phyloP scores from a whole-genome alignment of 2,888 invertebrate genomes.

The Serrognathus titanus region DNA sequence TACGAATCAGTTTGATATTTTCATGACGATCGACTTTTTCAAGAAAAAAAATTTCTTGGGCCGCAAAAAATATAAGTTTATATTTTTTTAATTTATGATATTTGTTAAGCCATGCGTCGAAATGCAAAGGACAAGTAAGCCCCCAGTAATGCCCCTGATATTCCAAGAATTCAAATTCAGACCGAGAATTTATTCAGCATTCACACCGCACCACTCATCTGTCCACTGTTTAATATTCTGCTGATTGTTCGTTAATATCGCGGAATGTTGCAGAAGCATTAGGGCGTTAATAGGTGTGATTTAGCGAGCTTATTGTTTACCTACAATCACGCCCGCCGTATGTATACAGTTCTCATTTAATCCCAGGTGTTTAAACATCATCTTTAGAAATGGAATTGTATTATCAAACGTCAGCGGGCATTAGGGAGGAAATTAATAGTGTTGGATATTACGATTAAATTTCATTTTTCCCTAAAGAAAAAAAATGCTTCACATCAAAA shows the following conservation, averaged over 20 bases:
- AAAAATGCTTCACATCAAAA: neutral
- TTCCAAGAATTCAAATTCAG: neutral
- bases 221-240: constrained; percentile 31
- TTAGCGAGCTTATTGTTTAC: constrained; percentile 27
- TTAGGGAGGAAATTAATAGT: neutral
- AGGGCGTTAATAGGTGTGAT: constrained; percentile 28
- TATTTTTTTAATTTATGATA: too few species aligned
- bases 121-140: too few species aligned
- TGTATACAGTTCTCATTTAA: neutral
- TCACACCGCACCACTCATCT: constrained; percentile 28
- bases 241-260: constrained; percentile 33
- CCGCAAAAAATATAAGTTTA: too few species aligned
- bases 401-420: neutral
- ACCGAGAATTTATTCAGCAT: neutral
- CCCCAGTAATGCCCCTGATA: neutral
- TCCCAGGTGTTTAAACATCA: neutral
- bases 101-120: too few species aligned
- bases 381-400: neutral
- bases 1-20: too few species aligned
- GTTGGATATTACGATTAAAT: neutral
- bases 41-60: too few species aligned
- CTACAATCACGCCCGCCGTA: constrained; percentile 1
- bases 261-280: constrained; percentile 18
- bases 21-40: too few species aligned
- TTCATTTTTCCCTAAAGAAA: neutral